A percentile compares a stretch with the other conserved stretches of the same genome.
Conservation (phyloP, 2,888 invertebrate genomes). For the Lissocephala sabroskyi region DNA sequence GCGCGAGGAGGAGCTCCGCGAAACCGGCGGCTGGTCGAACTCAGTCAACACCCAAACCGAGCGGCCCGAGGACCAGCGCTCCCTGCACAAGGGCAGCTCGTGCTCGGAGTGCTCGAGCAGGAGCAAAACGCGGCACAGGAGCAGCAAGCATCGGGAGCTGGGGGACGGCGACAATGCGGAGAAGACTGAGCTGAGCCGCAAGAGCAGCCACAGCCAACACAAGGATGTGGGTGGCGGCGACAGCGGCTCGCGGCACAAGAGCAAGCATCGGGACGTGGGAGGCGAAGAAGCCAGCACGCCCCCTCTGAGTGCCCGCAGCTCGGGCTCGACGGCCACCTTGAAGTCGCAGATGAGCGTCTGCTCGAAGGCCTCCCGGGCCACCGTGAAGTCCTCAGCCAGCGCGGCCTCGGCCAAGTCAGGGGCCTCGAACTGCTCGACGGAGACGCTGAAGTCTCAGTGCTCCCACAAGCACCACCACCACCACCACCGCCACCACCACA, state of each 20-base stretch:
- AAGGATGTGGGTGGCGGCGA: too few relatives aligned
- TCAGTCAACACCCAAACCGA: constrained; percentile 9
- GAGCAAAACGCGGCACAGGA: too few relatives aligned
- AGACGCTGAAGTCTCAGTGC: not conserved
- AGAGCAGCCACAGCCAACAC: too few relatives aligned
- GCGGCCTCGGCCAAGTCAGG: not conserved
- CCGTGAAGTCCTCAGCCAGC: constrained; percentile 4
- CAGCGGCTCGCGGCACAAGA: too few relatives aligned
- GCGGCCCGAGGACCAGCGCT: constrained; percentile 1
- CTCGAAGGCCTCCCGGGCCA: not conserved
- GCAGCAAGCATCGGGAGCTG: constrained; percentile 1
- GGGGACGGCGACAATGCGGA: too few relatives aligned
- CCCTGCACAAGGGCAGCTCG: constrained; percentile 2
- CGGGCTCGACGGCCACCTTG: not conserved
- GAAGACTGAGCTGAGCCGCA: too few relatives aligned
- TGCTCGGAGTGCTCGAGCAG: too few relatives aligned
- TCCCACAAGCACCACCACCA: not conserved
- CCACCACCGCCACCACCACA: too few relatives aligned
- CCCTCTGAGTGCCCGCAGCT: constrained; percentile 16
- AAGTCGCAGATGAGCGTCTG: not conserved
- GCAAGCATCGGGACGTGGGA: too few relatives aligned
- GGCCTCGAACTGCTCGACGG: not conserved
- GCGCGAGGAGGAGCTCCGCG: not conserved
- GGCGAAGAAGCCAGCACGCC: not conserved
- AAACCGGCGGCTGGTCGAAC: constrained; percentile 15